Conservation (phyloP, 1,140 invertebrate species). For the Cephus cinctus region DNA sequence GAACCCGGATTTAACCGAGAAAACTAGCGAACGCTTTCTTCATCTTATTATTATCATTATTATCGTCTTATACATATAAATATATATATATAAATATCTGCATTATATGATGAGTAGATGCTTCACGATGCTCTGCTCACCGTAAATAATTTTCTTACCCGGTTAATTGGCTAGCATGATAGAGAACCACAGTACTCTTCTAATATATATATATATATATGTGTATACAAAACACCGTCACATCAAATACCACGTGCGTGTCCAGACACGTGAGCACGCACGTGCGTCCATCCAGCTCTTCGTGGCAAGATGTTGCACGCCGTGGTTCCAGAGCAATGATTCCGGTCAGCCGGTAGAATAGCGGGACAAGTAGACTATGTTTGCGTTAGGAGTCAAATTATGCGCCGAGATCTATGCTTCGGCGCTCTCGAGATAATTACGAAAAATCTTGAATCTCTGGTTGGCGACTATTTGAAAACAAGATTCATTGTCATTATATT, state of each 20-base stretch:
- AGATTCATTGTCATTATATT: too few relatives aligned
- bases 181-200: too few relatives aligned
- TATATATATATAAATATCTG: background rate
- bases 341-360: constrained; percentile 54
- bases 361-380: constrained; percentile 38
- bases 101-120: background rate
- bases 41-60: background rate
- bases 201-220: too few relatives aligned
- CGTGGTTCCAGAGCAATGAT: constrained; percentile 51
- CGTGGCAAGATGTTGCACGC: background rate
- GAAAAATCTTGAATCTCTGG: too few relatives aligned
- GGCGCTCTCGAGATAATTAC: too few relatives aligned
- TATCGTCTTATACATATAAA: background rate
- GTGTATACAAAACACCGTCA: too few relatives aligned
- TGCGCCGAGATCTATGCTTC: constrained; percentile 1
- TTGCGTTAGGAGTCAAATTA: constrained; percentile 15
- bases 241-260: too few relatives aligned
- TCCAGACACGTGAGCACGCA: background rate
- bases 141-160: too few relatives aligned
- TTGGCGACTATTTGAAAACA: too few relatives aligned
- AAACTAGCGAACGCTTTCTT: background rate
- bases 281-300: constrained; percentile 9
- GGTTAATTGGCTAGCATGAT: too few relatives aligned
- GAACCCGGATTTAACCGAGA: too few relatives aligned
- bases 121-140: too few relatives aligned